Evolutionary conservation across 2,113 vertebrate species (phyloP).

Genomic region (Chaenogobius annularis): DNA sequence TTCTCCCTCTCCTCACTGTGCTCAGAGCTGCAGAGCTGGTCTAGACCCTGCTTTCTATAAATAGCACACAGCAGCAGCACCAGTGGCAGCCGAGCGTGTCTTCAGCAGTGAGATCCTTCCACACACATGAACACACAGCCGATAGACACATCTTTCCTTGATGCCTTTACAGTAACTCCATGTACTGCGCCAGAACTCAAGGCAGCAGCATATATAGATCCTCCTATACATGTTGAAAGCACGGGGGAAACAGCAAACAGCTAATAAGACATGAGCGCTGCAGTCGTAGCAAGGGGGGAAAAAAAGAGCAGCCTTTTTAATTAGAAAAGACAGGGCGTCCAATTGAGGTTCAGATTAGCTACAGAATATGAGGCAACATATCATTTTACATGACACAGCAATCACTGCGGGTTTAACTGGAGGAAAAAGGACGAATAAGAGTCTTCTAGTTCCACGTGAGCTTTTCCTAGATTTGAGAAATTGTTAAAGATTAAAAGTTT

Average conservation of each 20-base stretch:
- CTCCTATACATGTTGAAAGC: neutral
- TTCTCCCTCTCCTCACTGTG: slow-evolving; percentile 15
- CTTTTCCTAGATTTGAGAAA: neutral
- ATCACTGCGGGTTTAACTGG: no score
- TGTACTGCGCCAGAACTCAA: neutral
- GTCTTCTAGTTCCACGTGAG: neutral
- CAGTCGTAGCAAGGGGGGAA: neutral
- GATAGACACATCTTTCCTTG: neutral
- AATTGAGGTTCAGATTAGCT: neutral
- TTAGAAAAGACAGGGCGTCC: neutral
- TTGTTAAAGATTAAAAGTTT: no score
- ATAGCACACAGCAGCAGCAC: slow-evolving; percentile 54
- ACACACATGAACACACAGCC: slow-evolving; percentile 19
- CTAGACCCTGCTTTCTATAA: slow-evolving; percentile 65
- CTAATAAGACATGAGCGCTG: neutral
- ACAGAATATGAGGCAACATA: neutral
- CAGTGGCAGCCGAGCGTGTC: slow-evolving; percentile 33
- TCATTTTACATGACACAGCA: neutral
- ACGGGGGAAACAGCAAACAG: neutral
- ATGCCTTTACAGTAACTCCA: neutral
- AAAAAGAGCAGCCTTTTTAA: neutral
- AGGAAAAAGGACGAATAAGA: neutral
- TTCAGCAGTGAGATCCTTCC: slow-evolving; percentile 28
- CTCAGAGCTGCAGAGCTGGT: slow-evolving; percentile 61
- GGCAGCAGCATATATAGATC: neutral